These are phyloP conservation scores for Copidosoma aretas DNA, from an alignment of 2,888 invertebrate species.

Conservation along the genomic window DNA sequence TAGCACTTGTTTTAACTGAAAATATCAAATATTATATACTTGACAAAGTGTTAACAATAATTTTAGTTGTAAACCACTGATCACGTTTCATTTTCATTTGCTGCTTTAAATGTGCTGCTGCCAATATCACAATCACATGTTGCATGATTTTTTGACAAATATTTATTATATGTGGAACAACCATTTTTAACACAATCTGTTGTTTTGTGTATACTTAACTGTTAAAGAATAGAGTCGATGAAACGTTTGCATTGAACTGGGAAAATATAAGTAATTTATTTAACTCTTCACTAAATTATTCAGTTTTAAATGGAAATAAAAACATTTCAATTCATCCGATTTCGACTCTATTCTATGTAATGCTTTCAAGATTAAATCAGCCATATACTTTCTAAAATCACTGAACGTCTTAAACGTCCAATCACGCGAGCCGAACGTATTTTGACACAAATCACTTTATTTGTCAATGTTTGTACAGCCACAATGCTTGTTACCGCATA, in stretches of 20 bases:
- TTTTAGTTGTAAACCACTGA: slow-evolving; percentile 56
- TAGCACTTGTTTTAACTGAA: slow-evolving; percentile 18
- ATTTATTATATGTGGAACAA: not conserved
- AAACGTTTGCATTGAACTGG: not conserved
- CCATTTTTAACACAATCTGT: not conserved
- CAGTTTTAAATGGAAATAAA: not conserved
- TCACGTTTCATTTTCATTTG: slow-evolving; percentile 61
- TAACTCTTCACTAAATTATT: not conserved
- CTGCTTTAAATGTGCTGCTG: slow-evolving; percentile 61
- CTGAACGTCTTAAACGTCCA: slow-evolving; percentile 14
- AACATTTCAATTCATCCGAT: too few species aligned
- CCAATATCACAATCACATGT: slow-evolving; percentile 33
- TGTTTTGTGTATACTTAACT: not conserved
- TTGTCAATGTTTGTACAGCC: not conserved
- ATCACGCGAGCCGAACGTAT: slow-evolving; percentile 28
- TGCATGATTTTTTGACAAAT: slow-evolving; percentile 26
- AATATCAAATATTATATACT: slow-evolving; percentile 51
- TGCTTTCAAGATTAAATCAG: slow-evolving; percentile 22
- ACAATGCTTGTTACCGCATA: not conserved
- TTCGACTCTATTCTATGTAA: not conserved
- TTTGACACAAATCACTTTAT: slow-evolving; percentile 24
- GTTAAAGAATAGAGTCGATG: not conserved
- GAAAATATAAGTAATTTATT: not conserved
- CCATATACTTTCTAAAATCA: slow-evolving; percentile 30
- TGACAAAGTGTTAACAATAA: slow-evolving; percentile 57